These are phyloP conservation scores for Ibycter americanus DNA, from an alignment of 2,797 vertebrate species.

Conservation along the genomic window DNA sequence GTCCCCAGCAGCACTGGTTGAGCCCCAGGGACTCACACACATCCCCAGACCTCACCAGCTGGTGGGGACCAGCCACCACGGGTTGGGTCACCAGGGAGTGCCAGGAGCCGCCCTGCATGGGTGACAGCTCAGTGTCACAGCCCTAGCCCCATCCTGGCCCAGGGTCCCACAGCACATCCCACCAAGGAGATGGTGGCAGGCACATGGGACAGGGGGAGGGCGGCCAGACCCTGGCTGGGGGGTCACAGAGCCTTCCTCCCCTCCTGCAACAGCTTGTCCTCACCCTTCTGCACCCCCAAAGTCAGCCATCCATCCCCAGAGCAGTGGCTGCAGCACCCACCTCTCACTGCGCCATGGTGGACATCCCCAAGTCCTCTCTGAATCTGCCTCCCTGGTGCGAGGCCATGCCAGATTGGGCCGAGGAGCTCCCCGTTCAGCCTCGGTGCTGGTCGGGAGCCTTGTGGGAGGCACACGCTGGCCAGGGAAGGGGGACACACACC, in stretches of 20 bases:
- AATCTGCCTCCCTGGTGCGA: neutral
- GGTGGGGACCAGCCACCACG: neutral
- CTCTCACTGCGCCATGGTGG: neutral
- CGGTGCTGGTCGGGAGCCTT: neutral
- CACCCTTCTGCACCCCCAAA: neutral
- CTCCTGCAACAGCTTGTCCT: neutral
- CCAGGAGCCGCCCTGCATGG: accelerated
- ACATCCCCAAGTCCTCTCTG: neutral
- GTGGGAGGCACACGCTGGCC: neutral
- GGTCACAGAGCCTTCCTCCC: neutral
- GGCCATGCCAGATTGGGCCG: neutral
- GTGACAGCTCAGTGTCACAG: neutral
- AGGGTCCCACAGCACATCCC: neutral
- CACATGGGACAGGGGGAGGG: neutral
- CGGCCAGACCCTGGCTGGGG: neutral
- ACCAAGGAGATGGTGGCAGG: neutral
- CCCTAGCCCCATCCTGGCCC: neutral
- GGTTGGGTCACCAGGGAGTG: neutral
- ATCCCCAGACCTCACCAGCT: neutral
- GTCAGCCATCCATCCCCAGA: neutral
- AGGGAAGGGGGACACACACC: neutral
- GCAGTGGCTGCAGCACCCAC: neutral
- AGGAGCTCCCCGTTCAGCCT: neutral
- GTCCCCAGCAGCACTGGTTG: neutral
- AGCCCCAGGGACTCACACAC: neutral